phyloP scores from a whole-genome alignment of 1,140 invertebrate species.

The Bombus sibiricus region DNA sequence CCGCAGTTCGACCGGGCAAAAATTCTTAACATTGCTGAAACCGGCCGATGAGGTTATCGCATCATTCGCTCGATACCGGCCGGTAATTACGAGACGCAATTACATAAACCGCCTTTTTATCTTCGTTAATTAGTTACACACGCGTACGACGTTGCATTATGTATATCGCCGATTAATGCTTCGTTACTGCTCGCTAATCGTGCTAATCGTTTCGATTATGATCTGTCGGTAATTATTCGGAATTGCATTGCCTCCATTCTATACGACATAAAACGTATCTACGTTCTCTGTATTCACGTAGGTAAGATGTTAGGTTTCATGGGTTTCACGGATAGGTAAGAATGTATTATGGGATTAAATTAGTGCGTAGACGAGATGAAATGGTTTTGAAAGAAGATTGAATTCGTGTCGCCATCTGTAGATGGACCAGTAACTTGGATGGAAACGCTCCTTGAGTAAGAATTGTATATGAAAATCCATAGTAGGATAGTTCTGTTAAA shows the following conservation, averaged over 20 bases:
- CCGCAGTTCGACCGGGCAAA: conserved; percentile 52
- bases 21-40: conserved; percentile 60
- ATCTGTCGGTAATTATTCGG: background rate
- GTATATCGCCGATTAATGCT: conserved; percentile 3
- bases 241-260: background rate
- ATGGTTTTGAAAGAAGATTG: background rate
- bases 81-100: conserved; percentile 30
- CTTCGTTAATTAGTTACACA: conserved; percentile 38
- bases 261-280: background rate
- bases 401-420: conserved; percentile 1
- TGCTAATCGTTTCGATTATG: background rate
- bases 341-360: background rate
- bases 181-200: background rate
- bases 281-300: too few relatives aligned
- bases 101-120: conserved; percentile 45
- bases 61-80: conserved; percentile 17
- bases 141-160: conserved; percentile 5
- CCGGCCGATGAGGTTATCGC: conserved; percentile 49
- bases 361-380: background rate
- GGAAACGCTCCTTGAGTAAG: background rate
- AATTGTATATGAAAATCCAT: background rate
- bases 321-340: background rate
- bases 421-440: too few relatives aligned
- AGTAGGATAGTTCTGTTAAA: background rate
- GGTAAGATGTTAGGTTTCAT: background rate